Evolutionary conservation across 2,888 invertebrate genomes (phyloP).

Genomic region (Tenthredo amoena): DNA sequence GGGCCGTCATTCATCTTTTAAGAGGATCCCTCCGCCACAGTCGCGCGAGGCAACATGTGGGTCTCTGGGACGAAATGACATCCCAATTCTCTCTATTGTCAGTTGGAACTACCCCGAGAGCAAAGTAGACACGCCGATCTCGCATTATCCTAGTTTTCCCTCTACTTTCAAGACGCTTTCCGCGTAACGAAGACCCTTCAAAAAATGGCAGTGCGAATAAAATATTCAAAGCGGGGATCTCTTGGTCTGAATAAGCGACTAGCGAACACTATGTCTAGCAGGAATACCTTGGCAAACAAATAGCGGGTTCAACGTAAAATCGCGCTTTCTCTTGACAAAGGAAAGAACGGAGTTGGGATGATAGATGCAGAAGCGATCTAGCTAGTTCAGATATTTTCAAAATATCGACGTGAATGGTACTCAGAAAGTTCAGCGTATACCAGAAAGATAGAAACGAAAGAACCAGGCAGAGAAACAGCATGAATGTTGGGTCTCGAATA

Average conservation of each 20-base stretch:
- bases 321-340: background rate
- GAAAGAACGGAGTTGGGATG: background rate
- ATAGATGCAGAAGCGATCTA: background rate
- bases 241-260: background rate
- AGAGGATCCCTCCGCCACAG: background rate
- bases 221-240: conserved; percentile 16
- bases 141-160: conserved; percentile 34
- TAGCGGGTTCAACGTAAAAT: background rate
- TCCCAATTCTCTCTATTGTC: conserved; percentile 35
- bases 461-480: conserved; percentile 16
- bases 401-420: background rate
- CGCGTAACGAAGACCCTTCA: background rate
- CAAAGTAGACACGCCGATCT: conserved; percentile 31
- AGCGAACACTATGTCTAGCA: background rate
- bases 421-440: background rate
- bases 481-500: conserved; percentile 9
- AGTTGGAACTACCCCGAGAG: conserved; percentile 1
- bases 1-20: conserved; percentile 31
- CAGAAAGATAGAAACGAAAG: conserved; percentile 10
- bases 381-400: conserved; percentile 2
- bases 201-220: background rate
- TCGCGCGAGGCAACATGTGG: conserved; percentile 21
- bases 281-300: conserved; percentile 8
- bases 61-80: conserved; percentile 32
- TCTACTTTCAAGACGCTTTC: background rate